phyloP scores from a whole-genome alignment of 2,888 invertebrate genomes.

The Leptinotarsa tumamoca region DNA sequence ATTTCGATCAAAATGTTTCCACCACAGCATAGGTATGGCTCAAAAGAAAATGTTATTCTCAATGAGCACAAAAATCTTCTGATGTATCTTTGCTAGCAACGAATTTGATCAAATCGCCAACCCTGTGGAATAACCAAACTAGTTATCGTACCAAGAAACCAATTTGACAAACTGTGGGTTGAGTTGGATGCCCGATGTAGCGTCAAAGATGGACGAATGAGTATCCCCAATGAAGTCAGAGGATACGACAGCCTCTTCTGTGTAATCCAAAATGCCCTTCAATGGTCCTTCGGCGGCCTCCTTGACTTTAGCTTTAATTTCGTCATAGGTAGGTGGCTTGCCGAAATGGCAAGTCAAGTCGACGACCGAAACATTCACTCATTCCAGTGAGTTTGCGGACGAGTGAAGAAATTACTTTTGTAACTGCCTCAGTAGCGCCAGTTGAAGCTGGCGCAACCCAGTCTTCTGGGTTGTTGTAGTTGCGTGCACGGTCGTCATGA shows the following conservation, averaged over 20 bases:
- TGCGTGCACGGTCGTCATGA: conserved; percentile 98
- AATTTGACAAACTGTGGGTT: conserved; percentile 97
- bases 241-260: conserved; percentile 79
- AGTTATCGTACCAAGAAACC: conserved; percentile 99
- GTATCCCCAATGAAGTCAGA: conserved; percentile 92
- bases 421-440: conserved; percentile 99
- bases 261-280: conserved; percentile 93
- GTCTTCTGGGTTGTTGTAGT: conserved; percentile 98
- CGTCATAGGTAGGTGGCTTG: conserved; percentile 89
- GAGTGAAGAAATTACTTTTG: conserved; percentile 97
- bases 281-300: conserved; percentile 87
- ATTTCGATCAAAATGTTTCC: conserved; percentile 10
- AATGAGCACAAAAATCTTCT: neutral
- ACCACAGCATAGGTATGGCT: conserved; percentile 1
- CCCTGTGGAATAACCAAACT: conserved; percentile 97
- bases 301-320: conserved; percentile 80
- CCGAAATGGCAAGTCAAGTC: conserved; percentile 82
- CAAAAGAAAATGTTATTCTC: conserved; percentile 2
- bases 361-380: conserved; percentile 92
- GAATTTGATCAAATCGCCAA: conserved; percentile 93
- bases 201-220: conserved; percentile 96
- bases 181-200: conserved; percentile 93
- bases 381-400: conserved; percentile 90
- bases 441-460: conserved; percentile 70
- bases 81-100: conserved; percentile 75